These are phyloP conservation scores for Himantopus leucocephalus DNA, from an alignment of 2,113 vertebrate species.

Conservation along the genomic window DNA sequence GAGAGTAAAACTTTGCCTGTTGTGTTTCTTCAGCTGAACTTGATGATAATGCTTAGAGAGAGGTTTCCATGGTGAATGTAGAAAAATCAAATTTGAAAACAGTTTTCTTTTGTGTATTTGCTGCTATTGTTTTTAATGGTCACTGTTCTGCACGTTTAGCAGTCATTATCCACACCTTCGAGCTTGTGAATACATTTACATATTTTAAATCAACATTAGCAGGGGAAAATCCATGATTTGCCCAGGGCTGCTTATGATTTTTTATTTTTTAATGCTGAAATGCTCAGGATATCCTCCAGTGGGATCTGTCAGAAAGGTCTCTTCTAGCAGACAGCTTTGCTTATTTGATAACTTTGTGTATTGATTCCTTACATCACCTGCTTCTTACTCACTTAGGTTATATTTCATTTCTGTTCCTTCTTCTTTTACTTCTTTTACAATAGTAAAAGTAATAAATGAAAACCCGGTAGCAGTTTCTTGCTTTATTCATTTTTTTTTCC, in stretches of 20 bases:
- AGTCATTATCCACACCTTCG: not conserved
- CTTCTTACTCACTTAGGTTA: not conserved
- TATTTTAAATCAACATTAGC: conserved; percentile 13
- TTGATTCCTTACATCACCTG: not conserved
- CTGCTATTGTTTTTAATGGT: not conserved
- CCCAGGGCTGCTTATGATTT: not conserved
- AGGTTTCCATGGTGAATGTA: not conserved
- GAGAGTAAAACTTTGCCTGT: not conserved
- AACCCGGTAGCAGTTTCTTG: not conserved
- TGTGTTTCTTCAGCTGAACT: not conserved
- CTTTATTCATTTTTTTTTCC: not conserved
- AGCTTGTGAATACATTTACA: not conserved
- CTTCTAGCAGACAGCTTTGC: not conserved
- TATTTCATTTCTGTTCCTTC: not conserved
- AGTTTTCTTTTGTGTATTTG: not conserved
- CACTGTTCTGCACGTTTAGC: not conserved
- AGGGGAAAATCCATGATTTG: not conserved
- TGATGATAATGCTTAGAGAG: not conserved
- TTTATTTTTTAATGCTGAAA: not conserved
- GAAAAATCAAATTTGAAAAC: not conserved
- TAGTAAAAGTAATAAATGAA: not conserved
- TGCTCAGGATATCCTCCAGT: not conserved
- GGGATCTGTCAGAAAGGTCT: not conserved
- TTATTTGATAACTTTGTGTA: not conserved
- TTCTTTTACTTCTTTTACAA: not conserved